A percentile compares a stretch with the other conserved stretches of the same genome.
phyloP scores from a whole-genome alignment of 2,797 vertebrate genomes.

The Sebastes melanostomus region DNA sequence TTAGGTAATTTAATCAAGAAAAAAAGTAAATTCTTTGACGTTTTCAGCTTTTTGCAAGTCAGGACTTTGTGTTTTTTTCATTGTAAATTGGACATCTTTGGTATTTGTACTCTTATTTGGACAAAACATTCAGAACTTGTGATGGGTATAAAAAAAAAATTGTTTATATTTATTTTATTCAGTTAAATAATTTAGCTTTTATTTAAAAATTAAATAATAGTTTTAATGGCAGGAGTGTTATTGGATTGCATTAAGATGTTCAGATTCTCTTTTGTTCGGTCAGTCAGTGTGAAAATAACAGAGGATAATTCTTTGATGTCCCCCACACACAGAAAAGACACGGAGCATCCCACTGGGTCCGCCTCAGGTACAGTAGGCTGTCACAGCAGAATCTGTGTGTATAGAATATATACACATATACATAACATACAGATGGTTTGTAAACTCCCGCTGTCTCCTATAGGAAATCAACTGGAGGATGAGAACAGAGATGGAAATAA shows the following conservation, averaged over 20 bases:
- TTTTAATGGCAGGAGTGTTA: background rate
- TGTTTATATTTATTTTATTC: too few species aligned
- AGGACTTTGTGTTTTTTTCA: too few species aligned
- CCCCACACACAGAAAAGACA: constrained; percentile 22
- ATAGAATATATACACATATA: background rate
- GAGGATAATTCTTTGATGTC: background rate
- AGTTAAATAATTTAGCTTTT: too few species aligned
- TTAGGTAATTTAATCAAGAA: background rate
- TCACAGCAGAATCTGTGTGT: background rate
- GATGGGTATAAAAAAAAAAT: too few species aligned
- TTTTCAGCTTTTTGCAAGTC: background rate
- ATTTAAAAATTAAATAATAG: background rate
- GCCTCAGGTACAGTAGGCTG: constrained; percentile 30
- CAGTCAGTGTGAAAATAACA: background rate
- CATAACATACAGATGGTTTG: background rate
- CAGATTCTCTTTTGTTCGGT: background rate
- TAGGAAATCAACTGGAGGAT: background rate
- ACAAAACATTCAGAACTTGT: background rate
- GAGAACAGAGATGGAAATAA: background rate
- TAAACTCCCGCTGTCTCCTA: background rate
- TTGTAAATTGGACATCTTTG: too few species aligned
- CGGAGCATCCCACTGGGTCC: background rate
- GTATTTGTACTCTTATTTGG: background rate
- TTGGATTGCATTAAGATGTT: background rate
- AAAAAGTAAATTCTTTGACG: background rate